Conservation (phyloP, 1,140 invertebrate genomes). For the Drosophila triauraria region DNA sequence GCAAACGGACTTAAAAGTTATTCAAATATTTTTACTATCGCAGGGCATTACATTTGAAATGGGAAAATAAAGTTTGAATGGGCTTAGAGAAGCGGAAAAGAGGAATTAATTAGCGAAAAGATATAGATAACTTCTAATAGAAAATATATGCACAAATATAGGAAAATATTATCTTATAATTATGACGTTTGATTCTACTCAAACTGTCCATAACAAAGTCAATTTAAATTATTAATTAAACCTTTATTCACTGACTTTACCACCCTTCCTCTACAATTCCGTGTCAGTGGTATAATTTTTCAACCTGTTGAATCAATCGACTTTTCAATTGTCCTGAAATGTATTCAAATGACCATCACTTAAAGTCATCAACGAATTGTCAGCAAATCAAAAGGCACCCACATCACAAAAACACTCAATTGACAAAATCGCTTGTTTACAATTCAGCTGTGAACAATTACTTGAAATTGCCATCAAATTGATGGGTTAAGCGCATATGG, state of each 20-base stretch:
- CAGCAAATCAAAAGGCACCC: constrained; percentile 23
- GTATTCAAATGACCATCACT: constrained; percentile 32
- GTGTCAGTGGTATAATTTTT: background rate
- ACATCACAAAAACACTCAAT: constrained; percentile 25
- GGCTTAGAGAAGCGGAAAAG: background rate
- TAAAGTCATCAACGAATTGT: constrained; percentile 15
- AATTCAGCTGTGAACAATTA: constrained; percentile 68
- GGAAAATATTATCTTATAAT: too few relatives aligned
- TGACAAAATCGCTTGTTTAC: constrained; percentile 57
- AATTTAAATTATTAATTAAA: too few relatives aligned
- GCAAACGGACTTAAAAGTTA: constrained; percentile 20
- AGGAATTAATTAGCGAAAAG: background rate
- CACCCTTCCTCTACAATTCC: background rate
- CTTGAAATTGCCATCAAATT: constrained; percentile 54
- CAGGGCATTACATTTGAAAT: constrained; percentile 26
- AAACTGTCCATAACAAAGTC: too few relatives aligned
- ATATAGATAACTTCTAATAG: constrained; percentile 7
- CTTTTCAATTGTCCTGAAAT: constrained; percentile 16
- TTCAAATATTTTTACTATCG: constrained; percentile 36
- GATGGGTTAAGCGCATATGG: constrained; percentile 49
- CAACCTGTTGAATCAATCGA: constrained; percentile 22
- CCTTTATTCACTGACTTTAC: too few relatives aligned
- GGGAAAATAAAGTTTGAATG: constrained; percentile 40
- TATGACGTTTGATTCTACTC: too few relatives aligned
- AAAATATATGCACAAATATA: background rate